Evolutionary conservation across 2,797 vertebrate genomes (phyloP).

Genomic region (Enteromius trimaculatus): DNA sequence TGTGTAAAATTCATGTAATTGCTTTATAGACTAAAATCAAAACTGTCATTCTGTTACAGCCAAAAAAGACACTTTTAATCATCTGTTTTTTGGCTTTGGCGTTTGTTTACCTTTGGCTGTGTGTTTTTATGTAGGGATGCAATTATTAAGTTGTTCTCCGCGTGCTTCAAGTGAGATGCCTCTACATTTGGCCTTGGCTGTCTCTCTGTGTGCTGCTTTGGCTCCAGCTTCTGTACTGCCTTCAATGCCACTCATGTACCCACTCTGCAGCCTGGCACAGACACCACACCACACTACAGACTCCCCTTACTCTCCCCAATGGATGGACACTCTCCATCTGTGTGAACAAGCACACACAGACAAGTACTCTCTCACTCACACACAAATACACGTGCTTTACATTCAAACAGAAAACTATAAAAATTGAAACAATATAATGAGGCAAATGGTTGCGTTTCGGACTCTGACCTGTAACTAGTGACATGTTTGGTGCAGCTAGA

Average conservation of each 20-base stretch:
- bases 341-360: slow-evolving; percentile 34
- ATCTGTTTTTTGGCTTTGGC: slow-evolving; percentile 47
- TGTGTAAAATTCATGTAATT: not conserved
- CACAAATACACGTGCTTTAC: slow-evolving; percentile 26
- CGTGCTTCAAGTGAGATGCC: slow-evolving; percentile 68
- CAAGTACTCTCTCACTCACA: slow-evolving; percentile 5
- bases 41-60: slow-evolving; percentile 10
- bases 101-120: slow-evolving; percentile 51
- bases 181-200: slow-evolving; percentile 25
- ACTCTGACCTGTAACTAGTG: slow-evolving; percentile 2
- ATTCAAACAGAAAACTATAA: slow-evolving; percentile 28
- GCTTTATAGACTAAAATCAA: slow-evolving; percentile 23
- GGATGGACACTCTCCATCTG: slow-evolving; percentile 52
- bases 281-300: slow-evolving; percentile 39
- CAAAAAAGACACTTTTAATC: slow-evolving; percentile 12
- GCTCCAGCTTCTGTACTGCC: slow-evolving; percentile 41
- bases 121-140: slow-evolving; percentile 69
- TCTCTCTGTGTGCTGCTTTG: slow-evolving; percentile 25
- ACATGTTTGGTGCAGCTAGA: not conserved
- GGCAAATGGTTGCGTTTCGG: not conserved
- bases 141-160: slow-evolving; percentile 70
- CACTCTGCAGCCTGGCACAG: slow-evolving; percentile 54
- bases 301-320: slow-evolving; percentile 42
- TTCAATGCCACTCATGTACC: slow-evolving; percentile 55
- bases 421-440: slow-evolving; percentile 18